Evolutionary conservation across 2,888 invertebrate genomes (phyloP).

Genomic region (Drosophila infuscata): DNA sequence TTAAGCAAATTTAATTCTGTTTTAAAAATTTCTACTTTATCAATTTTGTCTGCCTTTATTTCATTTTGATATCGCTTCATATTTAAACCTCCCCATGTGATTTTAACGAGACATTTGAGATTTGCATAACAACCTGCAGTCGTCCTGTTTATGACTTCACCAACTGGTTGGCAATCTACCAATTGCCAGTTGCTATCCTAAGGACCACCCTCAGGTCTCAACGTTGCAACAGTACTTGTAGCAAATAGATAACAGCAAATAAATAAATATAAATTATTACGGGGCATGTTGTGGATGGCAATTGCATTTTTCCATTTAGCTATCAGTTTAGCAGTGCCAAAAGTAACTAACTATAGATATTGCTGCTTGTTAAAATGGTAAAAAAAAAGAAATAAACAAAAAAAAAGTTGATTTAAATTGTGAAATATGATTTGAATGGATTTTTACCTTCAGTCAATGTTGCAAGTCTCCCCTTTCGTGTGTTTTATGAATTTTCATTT

Average conservation of each 20-base stretch:
- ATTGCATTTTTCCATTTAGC: constrained; percentile 21
- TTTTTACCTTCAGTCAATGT: constrained; percentile 9
- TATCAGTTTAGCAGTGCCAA: constrained; percentile 20
- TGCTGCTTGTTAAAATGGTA: constrained; percentile 32
- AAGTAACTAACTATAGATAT: constrained; percentile 14
- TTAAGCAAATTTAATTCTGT: background rate
- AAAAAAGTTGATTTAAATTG: constrained; percentile 43
- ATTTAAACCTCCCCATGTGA: constrained; percentile 14
- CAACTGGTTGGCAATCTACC: constrained; percentile 29
- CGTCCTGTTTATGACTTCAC: constrained; percentile 16
- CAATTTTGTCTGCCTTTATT: background rate
- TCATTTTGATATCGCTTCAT: constrained; percentile 4
- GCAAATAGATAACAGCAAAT: constrained; percentile 66
- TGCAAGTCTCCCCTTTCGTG: constrained; percentile 12
- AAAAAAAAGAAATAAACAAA: background rate
- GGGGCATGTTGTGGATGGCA: constrained; percentile 21
- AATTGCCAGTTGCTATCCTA: constrained; percentile 8
- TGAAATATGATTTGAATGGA: constrained; percentile 40
- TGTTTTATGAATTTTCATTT: constrained; percentile 49
- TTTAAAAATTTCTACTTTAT: background rate
- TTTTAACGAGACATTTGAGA: constrained; percentile 69
- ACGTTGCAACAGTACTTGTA: constrained; percentile 36
- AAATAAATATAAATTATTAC: constrained; percentile 64
- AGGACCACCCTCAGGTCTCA: constrained; percentile 4
- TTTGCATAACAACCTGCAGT: constrained; percentile 40